Evolutionary conservation across 2,888 invertebrate species (phyloP), one percentile per base, ranked within the genome.

Genomic region (Euspilapteryx auroguttella): DNA sequence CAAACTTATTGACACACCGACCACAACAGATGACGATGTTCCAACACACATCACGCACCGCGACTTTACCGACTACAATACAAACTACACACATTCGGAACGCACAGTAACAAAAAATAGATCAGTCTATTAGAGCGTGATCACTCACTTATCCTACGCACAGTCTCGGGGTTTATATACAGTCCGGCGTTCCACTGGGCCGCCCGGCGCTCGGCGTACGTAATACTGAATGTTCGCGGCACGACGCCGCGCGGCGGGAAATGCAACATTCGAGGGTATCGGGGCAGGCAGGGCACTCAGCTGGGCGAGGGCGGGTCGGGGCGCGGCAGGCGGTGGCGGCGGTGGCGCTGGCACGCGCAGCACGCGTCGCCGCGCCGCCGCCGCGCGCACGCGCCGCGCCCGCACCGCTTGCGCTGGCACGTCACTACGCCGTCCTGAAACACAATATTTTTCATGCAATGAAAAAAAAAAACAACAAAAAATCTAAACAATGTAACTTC

Each of bases 321-420:
- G 37, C 36, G 45, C 29, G 39, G 45, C 37, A 42, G 42, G 29
- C 68, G 68, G 47, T 75, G 75, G 41, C 79, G 79, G 31, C 78
- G 76, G 49, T 76, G 78, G 36, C 79, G 69, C 48, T 77, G 48
- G 55, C 83, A 82, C 35, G 73, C 71, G 58, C 83, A 84, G 59
- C 81, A 82, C 39, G 79, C 79, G 56, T 81, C 82, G 34, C 63
- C 63, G 41, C 68, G 69, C 44, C 66, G 62, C 39, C 63, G 64
- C 35, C 58, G 55, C 43, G 55, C 81, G 59, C 89, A 89, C 35
- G 84, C 79, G 21, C 82, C 79, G 32, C 83, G 80, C n/a, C 85
- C 82, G 59, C 90, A 89, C n/a, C 85, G 82, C 49, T 88, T 88
- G 36, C 90, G 79, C 38, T 86, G 85, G 58, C 93, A 94, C 33